A percentile compares a stretch with the other conserved stretches of the same genome.
phyloP scores from a whole-genome alignment of 1,140 invertebrate species.

The Mercenaria mercenaria region DNA sequence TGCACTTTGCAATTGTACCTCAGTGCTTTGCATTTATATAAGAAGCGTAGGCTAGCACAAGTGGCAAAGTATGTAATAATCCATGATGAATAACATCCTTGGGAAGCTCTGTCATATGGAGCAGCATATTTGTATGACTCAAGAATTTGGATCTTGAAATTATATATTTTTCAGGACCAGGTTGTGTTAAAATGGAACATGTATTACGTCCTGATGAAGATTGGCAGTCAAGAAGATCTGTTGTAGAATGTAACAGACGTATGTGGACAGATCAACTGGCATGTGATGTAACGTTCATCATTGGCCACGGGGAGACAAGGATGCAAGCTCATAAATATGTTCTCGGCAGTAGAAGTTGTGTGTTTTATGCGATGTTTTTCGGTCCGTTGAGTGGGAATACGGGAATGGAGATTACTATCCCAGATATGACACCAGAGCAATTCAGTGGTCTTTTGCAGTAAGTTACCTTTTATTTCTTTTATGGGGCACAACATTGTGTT shows the following conservation, averaged over 20 bases:
- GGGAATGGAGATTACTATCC: conserved; percentile 70
- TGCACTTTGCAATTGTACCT: too few relatives aligned
- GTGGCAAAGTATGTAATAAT: too few relatives aligned
- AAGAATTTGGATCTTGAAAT: too few relatives aligned
- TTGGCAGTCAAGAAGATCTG: conserved; percentile 50
- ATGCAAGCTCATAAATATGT: conserved; percentile 58
- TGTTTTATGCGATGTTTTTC: conserved; percentile 74
- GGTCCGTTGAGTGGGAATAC: conserved; percentile 71
- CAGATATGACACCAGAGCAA: conserved; percentile 73
- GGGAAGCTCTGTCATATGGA: too few relatives aligned
- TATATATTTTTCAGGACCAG: background rate
- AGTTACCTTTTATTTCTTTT: too few relatives aligned
- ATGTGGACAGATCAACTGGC: conserved; percentile 41
- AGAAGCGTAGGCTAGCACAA: too few relatives aligned
- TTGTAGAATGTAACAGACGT: conserved; percentile 49
- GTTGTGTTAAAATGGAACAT: background rate
- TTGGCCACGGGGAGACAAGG: background rate
- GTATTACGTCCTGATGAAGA: background rate
- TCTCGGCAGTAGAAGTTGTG: conserved; percentile 44
- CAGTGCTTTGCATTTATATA: too few relatives aligned
- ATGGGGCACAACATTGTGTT: too few relatives aligned
- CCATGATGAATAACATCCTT: too few relatives aligned
- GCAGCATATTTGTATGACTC: too few relatives aligned
- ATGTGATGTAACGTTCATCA: conserved; percentile 47
- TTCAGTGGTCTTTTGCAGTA: conserved; percentile 77